These are phyloP conservation scores for Colletes latitarsis DNA, from an alignment of 1,140 invertebrate genomes.

Conservation along the genomic window DNA sequence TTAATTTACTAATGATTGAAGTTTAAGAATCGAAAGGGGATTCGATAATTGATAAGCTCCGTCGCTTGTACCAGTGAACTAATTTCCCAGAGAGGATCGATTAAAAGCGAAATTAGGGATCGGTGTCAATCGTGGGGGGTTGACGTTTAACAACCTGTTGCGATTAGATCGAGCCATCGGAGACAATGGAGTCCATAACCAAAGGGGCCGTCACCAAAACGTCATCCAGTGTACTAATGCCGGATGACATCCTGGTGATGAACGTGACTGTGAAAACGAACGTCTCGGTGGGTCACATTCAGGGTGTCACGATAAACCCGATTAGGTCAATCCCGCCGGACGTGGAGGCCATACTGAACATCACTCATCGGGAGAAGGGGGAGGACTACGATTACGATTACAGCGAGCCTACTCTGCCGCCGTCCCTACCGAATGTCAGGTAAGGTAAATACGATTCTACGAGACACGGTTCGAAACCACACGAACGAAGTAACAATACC, in stretches of 20 bases:
- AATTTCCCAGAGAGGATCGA: not conserved
- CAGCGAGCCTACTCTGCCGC: conserved; percentile 85
- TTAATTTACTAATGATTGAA: no score
- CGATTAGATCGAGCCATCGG: conserved; percentile 33
- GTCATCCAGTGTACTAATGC: conserved; percentile 70
- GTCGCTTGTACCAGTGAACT: no score
- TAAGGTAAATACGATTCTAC: conserved; percentile 67
- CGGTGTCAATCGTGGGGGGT: not conserved
- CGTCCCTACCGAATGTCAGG: conserved; percentile 88
- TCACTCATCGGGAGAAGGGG: conserved; percentile 75
- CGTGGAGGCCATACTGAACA: conserved; percentile 79
- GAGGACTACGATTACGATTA: conserved; percentile 85
- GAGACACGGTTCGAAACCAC: not conserved
- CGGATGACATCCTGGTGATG: conserved; percentile 75
- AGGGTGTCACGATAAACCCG: conserved; percentile 73
- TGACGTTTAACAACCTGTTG: conserved; percentile 20
- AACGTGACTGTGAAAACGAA: conserved; percentile 79
- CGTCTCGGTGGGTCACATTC: conserved; percentile 73
- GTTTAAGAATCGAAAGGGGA: no score
- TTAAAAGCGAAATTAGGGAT: not conserved
- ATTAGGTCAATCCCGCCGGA: conserved; percentile 75
- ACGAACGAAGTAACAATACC: not conserved
- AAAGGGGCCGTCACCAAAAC: conserved; percentile 62
- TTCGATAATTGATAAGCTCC: no score
- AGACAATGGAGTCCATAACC: conserved; percentile 32